phyloP scores from a whole-genome alignment of 2,888 invertebrate species.

The Mesorhabditis sp. region DNA sequence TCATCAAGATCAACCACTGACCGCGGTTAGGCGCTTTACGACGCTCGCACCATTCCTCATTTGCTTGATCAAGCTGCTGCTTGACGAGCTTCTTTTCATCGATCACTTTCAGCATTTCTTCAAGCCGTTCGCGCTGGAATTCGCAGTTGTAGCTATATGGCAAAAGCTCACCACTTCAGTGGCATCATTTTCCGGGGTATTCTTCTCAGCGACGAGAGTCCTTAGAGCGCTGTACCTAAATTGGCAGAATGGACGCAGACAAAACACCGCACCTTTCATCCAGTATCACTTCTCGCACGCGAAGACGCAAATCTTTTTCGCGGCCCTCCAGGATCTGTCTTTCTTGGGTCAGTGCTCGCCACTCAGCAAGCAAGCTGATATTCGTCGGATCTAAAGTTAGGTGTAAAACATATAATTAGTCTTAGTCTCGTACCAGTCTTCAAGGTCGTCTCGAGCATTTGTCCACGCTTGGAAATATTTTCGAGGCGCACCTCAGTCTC shows the following conservation, averaged over 20 bases:
- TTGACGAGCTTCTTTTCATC: neutral
- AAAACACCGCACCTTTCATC: neutral
- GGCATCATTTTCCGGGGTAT: neutral
- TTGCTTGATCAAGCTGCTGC: neutral
- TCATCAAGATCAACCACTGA: too few relatives aligned
- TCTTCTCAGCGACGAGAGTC: neutral
- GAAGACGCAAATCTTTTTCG: neutral
- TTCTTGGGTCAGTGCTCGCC: neutral
- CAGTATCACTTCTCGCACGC: neutral
- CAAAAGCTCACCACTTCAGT: neutral
- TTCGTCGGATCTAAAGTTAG: conserved; percentile 3
- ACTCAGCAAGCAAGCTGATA: conserved; percentile 3
- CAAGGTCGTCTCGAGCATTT: neutral
- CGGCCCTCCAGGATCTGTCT: conserved; percentile 1
- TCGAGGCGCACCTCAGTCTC: conserved; percentile 30
- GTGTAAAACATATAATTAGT: neutral
- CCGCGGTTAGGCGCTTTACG: too few relatives aligned
- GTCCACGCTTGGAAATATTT: conserved; percentile 14
- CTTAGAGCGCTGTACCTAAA: neutral
- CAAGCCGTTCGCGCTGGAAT: neutral
- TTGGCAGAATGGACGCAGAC: neutral
- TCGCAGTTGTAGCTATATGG: too few relatives aligned
- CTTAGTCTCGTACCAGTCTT: neutral
- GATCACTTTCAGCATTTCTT: neutral
- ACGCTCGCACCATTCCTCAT: neutral